Percentiles rank a stretch among this genome's conserved stretches.
phyloP scores from a whole-genome alignment of 2,888 invertebrate genomes.

The Pyrocoelia pectoralis region DNA sequence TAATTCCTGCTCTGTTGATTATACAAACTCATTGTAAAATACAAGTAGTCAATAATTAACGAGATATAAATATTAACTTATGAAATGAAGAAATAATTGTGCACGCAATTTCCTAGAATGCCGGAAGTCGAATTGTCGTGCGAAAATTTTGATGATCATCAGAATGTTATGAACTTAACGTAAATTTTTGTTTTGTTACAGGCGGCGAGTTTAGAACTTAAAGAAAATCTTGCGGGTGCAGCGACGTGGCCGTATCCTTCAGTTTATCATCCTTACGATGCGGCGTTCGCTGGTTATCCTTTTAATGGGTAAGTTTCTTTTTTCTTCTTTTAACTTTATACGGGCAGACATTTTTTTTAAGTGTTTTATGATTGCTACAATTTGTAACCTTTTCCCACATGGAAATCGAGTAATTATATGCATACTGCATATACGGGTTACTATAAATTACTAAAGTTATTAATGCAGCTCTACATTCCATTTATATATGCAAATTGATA shows the following conservation, averaged over 20 bases:
- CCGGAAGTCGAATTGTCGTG: slow-evolving; percentile 2
- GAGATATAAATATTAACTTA: slow-evolving; percentile 20
- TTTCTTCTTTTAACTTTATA: background rate
- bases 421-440: slow-evolving; percentile 12
- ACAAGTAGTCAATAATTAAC: slow-evolving; percentile 18
- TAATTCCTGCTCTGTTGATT: slow-evolving; percentile 22
- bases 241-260: slow-evolving; percentile 91
- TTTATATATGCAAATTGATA: slow-evolving; percentile 12
- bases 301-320: slow-evolving; percentile 87
- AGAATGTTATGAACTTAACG: background rate
- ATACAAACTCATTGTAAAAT: slow-evolving; percentile 24
- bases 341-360: slow-evolving; percentile 1
- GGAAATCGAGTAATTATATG: slow-evolving; percentile 4
- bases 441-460: slow-evolving; percentile 1
- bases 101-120: slow-evolving; percentile 16
- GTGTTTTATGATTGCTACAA: background rate
- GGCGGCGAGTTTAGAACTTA: slow-evolving; percentile 87
- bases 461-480: background rate
- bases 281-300: slow-evolving; percentile 91
- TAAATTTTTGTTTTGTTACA: slow-evolving; percentile 57
- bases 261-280: slow-evolving; percentile 93
- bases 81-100: slow-evolving; percentile 19
- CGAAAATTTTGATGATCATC: background rate
- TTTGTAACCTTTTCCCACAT: slow-evolving; percentile 7
- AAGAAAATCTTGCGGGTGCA: slow-evolving; percentile 86